These are phyloP conservation scores for Andrena hattorfiana DNA, from an alignment of 2,888 invertebrate species.

Conservation along the genomic window DNA sequence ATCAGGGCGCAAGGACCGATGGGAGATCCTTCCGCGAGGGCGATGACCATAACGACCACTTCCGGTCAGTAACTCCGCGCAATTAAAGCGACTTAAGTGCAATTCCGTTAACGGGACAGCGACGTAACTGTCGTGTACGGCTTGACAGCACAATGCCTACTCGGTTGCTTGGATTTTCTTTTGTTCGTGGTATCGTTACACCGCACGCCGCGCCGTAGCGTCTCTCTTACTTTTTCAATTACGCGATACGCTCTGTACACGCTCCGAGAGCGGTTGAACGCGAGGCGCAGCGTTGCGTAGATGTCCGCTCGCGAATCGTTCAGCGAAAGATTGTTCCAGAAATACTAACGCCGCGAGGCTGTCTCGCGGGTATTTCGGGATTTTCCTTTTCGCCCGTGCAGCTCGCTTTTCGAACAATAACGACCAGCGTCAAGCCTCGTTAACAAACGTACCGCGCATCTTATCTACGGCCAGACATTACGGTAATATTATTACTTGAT, in stretches of 20 bases:
- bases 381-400: neutral
- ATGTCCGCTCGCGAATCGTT: neutral
- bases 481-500: constrained; percentile 64
- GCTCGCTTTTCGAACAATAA: constrained; percentile 29
- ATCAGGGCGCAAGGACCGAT: constrained; percentile 38
- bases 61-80: constrained; percentile 74
- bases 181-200: constrained; percentile 56
- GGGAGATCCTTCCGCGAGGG: constrained; percentile 61
- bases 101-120: constrained; percentile 75
- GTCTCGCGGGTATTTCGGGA: constrained; percentile 24
- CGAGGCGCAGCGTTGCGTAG: neutral
- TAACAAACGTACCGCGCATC: constrained; percentile 52
- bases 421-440: constrained; percentile 21
- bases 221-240: constrained; percentile 13
- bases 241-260: neutral
- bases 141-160: constrained; percentile 72
- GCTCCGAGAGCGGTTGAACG: too few species aligned
- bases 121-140: constrained; percentile 66
- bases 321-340: constrained; percentile 13
- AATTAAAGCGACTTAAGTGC: constrained; percentile 77
- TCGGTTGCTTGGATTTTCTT: constrained; percentile 52
- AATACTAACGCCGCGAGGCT: constrained; percentile 40
- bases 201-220: neutral
- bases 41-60: constrained; percentile 77
- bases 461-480: constrained; percentile 60